These are phyloP conservation scores for Eublepharis macularius DNA, from an alignment of 2,113 vertebrate species.

Conservation along the genomic window DNA sequence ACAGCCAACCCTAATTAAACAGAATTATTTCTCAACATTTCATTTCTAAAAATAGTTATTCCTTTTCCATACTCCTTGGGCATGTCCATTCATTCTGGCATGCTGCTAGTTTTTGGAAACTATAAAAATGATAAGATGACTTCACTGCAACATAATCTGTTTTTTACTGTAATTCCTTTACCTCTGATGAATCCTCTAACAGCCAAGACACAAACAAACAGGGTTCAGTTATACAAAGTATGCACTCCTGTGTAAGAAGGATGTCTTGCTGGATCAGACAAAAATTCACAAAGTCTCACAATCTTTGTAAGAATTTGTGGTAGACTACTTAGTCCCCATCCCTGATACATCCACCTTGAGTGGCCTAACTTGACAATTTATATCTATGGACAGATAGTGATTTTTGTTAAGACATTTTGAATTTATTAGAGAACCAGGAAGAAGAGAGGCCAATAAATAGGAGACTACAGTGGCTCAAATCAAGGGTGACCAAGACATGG, in stretches of 20 bases:
- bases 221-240: background rate
- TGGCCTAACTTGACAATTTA: too few relatives aligned
- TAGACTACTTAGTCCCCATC: too few relatives aligned
- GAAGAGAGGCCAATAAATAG: too few relatives aligned
- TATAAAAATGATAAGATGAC: background rate
- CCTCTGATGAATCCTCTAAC: background rate
- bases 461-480: too few relatives aligned
- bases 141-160: background rate
- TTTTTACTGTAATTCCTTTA: background rate
- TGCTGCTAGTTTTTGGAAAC: too few relatives aligned
- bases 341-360: too few relatives aligned
- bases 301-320: background rate
- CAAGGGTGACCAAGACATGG: too few relatives aligned
- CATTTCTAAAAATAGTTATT: background rate
- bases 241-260: too few relatives aligned
- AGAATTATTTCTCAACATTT: background rate
- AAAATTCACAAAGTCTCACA: background rate
- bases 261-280: background rate
- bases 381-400: too few relatives aligned
- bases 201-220: background rate
- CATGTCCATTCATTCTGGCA: background rate
- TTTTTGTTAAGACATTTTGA: too few relatives aligned
- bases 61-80: background rate
- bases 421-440: too few relatives aligned
- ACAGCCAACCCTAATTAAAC: too few relatives aligned